Percentiles rank a stretch among this genome's conserved stretches.
These are phyloP conservation scores for Macrostomum cliftonense DNA, from an alignment of 2,888 invertebrate species.

Conservation along the genomic window DNA sequence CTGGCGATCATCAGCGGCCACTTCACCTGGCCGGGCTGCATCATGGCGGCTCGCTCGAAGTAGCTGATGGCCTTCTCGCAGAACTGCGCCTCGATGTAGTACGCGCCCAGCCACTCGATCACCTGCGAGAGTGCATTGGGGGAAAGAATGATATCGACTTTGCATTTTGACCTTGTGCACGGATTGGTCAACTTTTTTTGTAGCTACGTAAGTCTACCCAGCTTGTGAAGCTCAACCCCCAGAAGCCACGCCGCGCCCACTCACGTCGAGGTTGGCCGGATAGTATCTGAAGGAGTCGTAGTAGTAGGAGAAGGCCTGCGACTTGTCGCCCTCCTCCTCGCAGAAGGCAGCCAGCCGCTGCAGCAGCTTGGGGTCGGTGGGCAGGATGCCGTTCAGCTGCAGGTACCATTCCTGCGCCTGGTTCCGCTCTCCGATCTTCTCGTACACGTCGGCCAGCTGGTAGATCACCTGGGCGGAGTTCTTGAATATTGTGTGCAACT, in stretches of 20 bases:
- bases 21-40: slow-evolving; percentile 55
- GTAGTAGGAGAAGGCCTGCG: slow-evolving; percentile 65
- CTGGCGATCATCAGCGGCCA: slow-evolving; percentile 69
- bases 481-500: slow-evolving; percentile 51
- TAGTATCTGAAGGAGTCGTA: slow-evolving; percentile 56
- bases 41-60: slow-evolving; percentile 46
- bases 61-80: slow-evolving; percentile 61
- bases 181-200: too few relatives aligned
- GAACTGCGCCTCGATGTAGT: slow-evolving; percentile 68
- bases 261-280: slow-evolving; percentile 48
- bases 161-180: too few relatives aligned
- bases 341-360: slow-evolving; percentile 73
- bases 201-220: slow-evolving; percentile 5
- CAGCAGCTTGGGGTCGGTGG: slow-evolving; percentile 71
- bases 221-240: too few relatives aligned
- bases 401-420: slow-evolving; percentile 45
- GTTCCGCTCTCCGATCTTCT: slow-evolving; percentile 41
- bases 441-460: slow-evolving; percentile 54
- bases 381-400: slow-evolving; percentile 59
- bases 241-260: too few relatives aligned
- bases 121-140: slow-evolving; percentile 44
- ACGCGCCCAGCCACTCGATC: slow-evolving; percentile 69
- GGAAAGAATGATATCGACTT: too few relatives aligned
- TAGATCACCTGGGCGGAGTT: slow-evolving; percentile 56
- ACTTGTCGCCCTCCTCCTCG: slow-evolving; percentile 70